Evolutionary conservation across 2,888 invertebrate genomes (phyloP).

Genomic region (Sussaba pulchella): DNA sequence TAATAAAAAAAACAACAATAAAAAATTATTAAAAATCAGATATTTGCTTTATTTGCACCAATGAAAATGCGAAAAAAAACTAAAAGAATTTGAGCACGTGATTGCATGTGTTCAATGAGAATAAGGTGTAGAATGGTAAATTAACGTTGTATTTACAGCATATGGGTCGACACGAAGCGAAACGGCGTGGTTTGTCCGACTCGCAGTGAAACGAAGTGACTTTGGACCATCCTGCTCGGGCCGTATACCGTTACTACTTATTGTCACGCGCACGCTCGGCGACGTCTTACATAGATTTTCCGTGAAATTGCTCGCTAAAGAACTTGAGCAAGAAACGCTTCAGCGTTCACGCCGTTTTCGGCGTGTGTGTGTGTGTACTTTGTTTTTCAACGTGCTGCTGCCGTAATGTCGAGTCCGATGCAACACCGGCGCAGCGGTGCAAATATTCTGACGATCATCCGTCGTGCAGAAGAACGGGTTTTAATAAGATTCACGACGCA

Average conservation of each 20-base stretch:
- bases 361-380: no score
- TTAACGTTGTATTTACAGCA: no score
- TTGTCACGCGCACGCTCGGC: slow-evolving; percentile 8
- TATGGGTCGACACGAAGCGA: no score
- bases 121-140: no score
- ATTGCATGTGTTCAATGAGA: no score
- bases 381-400: no score
- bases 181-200: background rate
- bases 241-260: slow-evolving; percentile 42
- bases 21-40: no score
- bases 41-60: no score
- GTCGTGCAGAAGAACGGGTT: background rate
- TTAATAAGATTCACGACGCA: background rate
- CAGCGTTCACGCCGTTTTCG: background rate
- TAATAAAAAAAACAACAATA: no score
- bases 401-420: no score
- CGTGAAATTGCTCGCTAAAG: slow-evolving; percentile 33
- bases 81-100: no score
- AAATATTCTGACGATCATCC: background rate
- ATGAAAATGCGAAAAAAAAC: no score
- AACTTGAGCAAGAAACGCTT: slow-evolving; percentile 32
- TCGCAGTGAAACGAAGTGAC: slow-evolving; percentile 37
- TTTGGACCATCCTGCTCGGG: slow-evolving; percentile 46
- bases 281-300: slow-evolving; percentile 17
- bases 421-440: background rate